A percentile compares a stretch with the other conserved stretches of the same genome.
Conservation (phyloP, 2,113 vertebrate species). For the Poicephalus gulielmi region DNA sequence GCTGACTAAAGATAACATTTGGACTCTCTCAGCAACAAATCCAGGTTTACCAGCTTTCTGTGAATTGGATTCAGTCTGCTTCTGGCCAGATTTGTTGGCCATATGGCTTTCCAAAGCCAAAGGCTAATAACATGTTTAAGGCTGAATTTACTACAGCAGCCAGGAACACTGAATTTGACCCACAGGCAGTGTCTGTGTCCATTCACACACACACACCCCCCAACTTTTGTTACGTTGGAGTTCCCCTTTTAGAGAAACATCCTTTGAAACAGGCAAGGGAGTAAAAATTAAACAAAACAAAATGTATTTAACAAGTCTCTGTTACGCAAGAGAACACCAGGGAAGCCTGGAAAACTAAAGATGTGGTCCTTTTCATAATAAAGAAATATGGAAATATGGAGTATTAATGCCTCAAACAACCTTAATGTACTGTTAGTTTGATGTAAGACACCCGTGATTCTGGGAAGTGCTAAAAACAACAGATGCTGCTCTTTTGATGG, state of each 20-base stretch:
- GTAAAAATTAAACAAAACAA: background rate
- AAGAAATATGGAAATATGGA: background rate
- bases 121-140: constrained; percentile 51
- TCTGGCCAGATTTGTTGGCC: constrained; percentile 62
- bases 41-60: constrained; percentile 62
- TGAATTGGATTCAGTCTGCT: constrained; percentile 53
- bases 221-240: background rate
- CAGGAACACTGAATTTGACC: constrained; percentile 17
- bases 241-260: background rate
- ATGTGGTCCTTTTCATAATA: background rate
- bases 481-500: constrained; percentile 59
- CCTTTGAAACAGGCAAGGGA: background rate
- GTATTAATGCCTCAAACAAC: constrained; percentile 39
- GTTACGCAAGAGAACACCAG: background rate
- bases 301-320: background rate
- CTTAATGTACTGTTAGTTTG: constrained; percentile 45
- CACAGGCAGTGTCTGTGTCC: background rate
- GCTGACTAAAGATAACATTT: constrained; percentile 63
- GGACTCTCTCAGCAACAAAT: constrained; percentile 43
- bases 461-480: constrained; percentile 53
- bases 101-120: constrained; percentile 68
- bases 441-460: constrained; percentile 23
- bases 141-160: constrained; percentile 15
- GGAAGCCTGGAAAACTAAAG: background rate
- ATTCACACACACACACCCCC: no score